These are phyloP conservation scores for Remorina albescens DNA, from an alignment of 2,797 vertebrate species.

Conservation along the genomic window DNA sequence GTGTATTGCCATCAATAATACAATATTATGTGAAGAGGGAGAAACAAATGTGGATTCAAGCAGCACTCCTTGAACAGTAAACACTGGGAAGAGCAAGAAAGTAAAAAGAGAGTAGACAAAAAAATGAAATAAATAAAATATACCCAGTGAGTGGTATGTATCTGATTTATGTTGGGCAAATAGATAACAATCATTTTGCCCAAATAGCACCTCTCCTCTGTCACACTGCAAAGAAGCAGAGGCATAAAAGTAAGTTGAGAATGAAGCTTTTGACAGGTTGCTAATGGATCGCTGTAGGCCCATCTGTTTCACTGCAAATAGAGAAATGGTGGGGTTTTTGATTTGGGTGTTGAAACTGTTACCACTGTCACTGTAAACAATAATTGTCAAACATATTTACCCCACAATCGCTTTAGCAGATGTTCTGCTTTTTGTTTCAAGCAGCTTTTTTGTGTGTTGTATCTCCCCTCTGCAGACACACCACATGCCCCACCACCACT, in stretches of 20 bases:
- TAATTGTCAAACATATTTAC: slow-evolving; percentile 94
- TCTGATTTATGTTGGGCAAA: slow-evolving; percentile 81
- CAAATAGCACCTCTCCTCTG: slow-evolving; percentile 76
- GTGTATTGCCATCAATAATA: slow-evolving; percentile 75
- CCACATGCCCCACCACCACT: slow-evolving; percentile 73
- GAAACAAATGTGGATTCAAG: slow-evolving; percentile 69
- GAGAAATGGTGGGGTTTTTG: slow-evolving; percentile 85
- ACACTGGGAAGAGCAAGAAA: slow-evolving; percentile 70
- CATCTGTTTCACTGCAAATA: slow-evolving; percentile 90
- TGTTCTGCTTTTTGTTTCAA: slow-evolving; percentile 89
- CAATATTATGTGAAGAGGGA: slow-evolving; percentile 65
- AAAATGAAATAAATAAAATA: slow-evolving; percentile 31
- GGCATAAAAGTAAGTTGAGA: slow-evolving; percentile 88
- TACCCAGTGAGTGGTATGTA: slow-evolving; percentile 73
- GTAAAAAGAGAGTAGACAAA: slow-evolving; percentile 52
- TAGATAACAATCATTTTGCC: slow-evolving; percentile 83
- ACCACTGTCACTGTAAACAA: slow-evolving; percentile 93
- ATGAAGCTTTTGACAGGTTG: slow-evolving; percentile 89
- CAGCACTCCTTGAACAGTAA: slow-evolving; percentile 73
- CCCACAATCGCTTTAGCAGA: slow-evolving; percentile 91
- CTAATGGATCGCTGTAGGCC: slow-evolving; percentile 91
- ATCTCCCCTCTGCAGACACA: slow-evolving; percentile 87
- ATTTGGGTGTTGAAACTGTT: slow-evolving; percentile 88
- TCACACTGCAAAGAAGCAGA: slow-evolving; percentile 80
- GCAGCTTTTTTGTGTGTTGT: slow-evolving; percentile 85